These are phyloP conservation scores for Triplophysa rosa DNA, from an alignment of 2,113 vertebrate species.

Conservation along the genomic window DNA sequence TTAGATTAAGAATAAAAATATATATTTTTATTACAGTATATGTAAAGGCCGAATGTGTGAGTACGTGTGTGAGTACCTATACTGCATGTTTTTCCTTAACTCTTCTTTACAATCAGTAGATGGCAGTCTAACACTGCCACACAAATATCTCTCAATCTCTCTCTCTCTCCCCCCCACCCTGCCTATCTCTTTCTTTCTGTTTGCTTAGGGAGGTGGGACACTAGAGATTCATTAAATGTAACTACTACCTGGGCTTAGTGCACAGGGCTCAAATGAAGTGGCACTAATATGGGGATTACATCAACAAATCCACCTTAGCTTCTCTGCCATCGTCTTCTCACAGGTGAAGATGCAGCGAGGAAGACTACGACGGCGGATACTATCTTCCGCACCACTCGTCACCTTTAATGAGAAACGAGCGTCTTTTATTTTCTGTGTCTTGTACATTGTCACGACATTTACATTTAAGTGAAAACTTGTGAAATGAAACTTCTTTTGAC, in stretches of 20 bases:
- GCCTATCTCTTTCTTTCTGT: not conserved
- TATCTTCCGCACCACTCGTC: not conserved
- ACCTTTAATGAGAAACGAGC: not conserved
- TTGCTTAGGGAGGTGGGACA: constrained; percentile 72
- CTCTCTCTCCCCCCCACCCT: constrained; percentile 33
- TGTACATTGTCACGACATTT: not conserved
- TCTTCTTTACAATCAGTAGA: constrained; percentile 68
- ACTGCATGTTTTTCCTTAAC: not conserved
- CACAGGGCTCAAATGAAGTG: constrained; percentile 76
- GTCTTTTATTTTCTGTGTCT: not conserved
- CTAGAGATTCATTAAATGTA: constrained; percentile 76
- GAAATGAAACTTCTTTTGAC: not conserved
- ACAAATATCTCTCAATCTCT: constrained; percentile 13
- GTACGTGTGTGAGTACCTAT: not conserved
- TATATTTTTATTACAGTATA: not conserved
- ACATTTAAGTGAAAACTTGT: not conserved
- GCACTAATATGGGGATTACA: constrained; percentile 81
- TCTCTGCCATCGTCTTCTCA: constrained; percentile 43
- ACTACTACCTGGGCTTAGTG: constrained; percentile 77
- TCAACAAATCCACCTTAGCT: constrained; percentile 75
- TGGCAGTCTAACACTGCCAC: constrained; percentile 72
- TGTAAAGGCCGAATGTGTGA: not conserved
- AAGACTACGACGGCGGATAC: not conserved
- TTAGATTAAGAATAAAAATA: too few relatives aligned
- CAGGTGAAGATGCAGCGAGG: not conserved